These are phyloP conservation scores for Tetragnatha versicolor DNA, from an alignment of 1,140 invertebrate species.

Conservation along the genomic window DNA sequence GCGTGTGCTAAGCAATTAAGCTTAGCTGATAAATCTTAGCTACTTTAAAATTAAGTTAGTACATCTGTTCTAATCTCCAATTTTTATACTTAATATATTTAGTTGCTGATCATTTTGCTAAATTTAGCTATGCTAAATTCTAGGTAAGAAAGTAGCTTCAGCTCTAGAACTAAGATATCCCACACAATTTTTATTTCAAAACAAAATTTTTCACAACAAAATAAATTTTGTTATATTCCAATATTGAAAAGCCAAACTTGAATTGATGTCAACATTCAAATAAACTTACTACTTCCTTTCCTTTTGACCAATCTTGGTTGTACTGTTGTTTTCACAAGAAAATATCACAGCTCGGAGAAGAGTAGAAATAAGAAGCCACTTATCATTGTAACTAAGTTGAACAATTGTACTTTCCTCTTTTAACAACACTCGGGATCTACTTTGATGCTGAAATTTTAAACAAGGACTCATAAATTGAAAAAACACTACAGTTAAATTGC, in stretches of 20 bases:
- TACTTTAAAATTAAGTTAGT: background rate
- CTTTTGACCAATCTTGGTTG: conserved; percentile 82
- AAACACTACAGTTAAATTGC: too few species aligned
- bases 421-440: conserved; percentile 80
- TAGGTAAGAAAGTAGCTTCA: too few species aligned
- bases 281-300: conserved; percentile 79
- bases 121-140: too few species aligned
- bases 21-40: background rate
- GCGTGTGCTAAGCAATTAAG: too few species aligned
- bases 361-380: conserved; percentile 79
- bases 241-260: too few species aligned
- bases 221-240: too few species aligned
- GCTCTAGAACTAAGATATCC: too few species aligned
- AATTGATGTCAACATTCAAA: background rate
- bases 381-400: conserved; percentile 82
- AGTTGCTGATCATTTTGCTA: too few species aligned
- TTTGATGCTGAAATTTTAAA: conserved; percentile 77
- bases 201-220: too few species aligned
- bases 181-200: too few species aligned
- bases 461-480: too few species aligned
- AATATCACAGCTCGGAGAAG: conserved; percentile 81
- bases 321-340: conserved; percentile 71
- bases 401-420: conserved; percentile 85
- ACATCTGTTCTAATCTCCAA: background rate
- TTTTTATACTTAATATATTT: background rate